Percentiles rank a stretch among this genome's conserved stretches.
Conservation (phyloP, 2,888 invertebrate genomes). For the Torymus tubicola region DNA sequence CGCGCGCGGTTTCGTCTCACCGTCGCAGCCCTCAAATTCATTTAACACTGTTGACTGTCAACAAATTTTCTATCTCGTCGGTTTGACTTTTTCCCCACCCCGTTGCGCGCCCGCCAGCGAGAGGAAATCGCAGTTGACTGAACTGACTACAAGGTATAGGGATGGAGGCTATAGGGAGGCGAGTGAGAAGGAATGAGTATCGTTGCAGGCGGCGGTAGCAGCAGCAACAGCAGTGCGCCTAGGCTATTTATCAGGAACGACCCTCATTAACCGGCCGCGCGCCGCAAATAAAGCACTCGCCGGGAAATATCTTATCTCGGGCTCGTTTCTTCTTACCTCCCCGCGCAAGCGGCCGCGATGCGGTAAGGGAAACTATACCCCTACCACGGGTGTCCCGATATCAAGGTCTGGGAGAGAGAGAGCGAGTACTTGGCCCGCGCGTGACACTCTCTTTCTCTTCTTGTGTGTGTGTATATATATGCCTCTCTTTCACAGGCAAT, state of each 20-base stretch:
- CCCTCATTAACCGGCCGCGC: slow-evolving; percentile 71
- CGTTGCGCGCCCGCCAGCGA: background rate
- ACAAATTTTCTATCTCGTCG: slow-evolving; percentile 38
- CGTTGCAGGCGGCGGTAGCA: background rate
- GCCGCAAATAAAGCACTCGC: slow-evolving; percentile 67
- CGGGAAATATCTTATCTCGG: slow-evolving; percentile 69
- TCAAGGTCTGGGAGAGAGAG: slow-evolving; percentile 12
- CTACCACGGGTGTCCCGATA: slow-evolving; percentile 13
- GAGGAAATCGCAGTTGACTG: slow-evolving; percentile 31
- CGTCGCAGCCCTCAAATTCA: slow-evolving; percentile 9
- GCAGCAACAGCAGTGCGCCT: slow-evolving; percentile 33
- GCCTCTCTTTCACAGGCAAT: slow-evolving; percentile 30
- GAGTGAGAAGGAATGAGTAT: too few species aligned
- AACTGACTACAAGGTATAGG: background rate
- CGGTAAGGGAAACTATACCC: slow-evolving; percentile 41
- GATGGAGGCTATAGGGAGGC: too few species aligned
- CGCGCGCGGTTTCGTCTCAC: too few species aligned
- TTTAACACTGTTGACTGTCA: slow-evolving; percentile 33
- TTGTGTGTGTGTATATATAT: background rate
- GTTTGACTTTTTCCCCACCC: background rate
- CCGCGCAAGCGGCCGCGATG: too few species aligned
- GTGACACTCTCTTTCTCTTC: background rate
- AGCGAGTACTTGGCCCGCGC: slow-evolving; percentile 27
- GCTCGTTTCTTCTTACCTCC: slow-evolving; percentile 61
- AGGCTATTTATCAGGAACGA: slow-evolving; percentile 65